These are phyloP conservation scores for Todiramphus chloris DNA, from an alignment of 2,113 vertebrate genomes.

Conservation along the genomic window DNA sequence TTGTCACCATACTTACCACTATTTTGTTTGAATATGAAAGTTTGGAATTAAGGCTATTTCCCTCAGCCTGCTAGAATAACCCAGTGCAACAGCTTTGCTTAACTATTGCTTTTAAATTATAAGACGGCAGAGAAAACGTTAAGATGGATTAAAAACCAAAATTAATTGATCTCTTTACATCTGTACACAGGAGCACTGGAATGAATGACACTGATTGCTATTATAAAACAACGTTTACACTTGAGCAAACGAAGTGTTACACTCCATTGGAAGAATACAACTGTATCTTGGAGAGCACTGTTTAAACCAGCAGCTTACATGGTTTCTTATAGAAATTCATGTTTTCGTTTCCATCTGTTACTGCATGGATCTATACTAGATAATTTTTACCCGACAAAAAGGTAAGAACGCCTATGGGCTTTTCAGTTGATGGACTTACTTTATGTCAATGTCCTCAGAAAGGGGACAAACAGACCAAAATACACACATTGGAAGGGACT, in stretches of 20 bases:
- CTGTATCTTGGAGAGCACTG: not conserved
- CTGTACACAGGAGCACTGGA: not conserved
- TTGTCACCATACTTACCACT: not conserved
- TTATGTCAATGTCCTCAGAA: not conserved
- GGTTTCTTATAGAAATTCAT: not conserved
- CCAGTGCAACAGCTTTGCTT: not conserved
- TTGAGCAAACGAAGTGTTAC: not conserved
- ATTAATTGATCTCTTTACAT: slow-evolving; percentile 26
- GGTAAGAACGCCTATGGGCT: not conserved
- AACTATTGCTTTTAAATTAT: slow-evolving; percentile 32
- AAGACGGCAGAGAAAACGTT: not conserved
- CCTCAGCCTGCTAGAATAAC: not conserved
- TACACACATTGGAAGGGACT: not conserved
- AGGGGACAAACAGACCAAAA: not conserved
- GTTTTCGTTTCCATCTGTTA: not conserved
- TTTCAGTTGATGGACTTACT: not conserved
- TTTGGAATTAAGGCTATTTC: not conserved
- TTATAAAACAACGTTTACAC: not conserved
- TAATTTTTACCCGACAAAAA: not conserved
- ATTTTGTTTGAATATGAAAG: not conserved
- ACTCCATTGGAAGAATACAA: not conserved
- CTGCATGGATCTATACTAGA: not conserved
- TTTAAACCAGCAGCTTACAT: not conserved
- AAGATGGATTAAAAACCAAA: not conserved
- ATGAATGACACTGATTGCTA: not conserved